Base-by-base conservation (phyloP, 2,888 invertebrate genomes). In the Hydraecia micacea region DNA sequence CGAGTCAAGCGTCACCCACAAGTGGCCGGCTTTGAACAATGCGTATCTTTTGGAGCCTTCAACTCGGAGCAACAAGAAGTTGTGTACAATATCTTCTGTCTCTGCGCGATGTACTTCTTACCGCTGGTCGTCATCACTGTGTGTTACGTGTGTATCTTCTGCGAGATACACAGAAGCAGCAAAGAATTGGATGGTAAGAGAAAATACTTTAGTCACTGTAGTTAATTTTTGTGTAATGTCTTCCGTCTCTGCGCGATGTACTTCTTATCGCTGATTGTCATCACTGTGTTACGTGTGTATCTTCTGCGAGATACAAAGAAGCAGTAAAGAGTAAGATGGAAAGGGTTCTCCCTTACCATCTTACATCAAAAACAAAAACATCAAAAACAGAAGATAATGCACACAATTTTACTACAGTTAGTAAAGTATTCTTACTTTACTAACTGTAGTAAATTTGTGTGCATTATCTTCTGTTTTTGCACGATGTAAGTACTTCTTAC, bases 41-140 rank as follows among this genome's bases (percentile, higher is more conserved):
- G 98, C 93, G 98, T 98, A 0, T 98, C 98, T 0, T 98, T 98
- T 93, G 97, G 97, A 80, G 98, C 98, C 77, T 98, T 98, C 95
- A 95, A 97, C n/a, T 97, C 97, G 0, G 93, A 93, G 0, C 93
- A 95, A 0, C 97, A 98, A 84, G 98, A 98, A 93, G 97, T 97
- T 11, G 97, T 97, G 7, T 98, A 98, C 97, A 98, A 98, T 91
- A 94, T 98, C 77, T 98, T 98, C 95, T 98, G 98, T 87, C 97
- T 98, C 46, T 96, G 97, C 86, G 98, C 97, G 1, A 97, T 98
- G 97, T 98, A 98, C 95, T 98, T 98, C 92, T 93, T 98, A 46
- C 98, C 98, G 0, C 96, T 98, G 32, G 89, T 98, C 83, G 97
- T 98, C 90, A 98, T 98, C 93, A 97, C 98, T 71, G 97, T 97